Evolutionary conservation across 2,797 vertebrate genomes (phyloP).

Genomic region (Cirrhinus molitorella): DNA sequence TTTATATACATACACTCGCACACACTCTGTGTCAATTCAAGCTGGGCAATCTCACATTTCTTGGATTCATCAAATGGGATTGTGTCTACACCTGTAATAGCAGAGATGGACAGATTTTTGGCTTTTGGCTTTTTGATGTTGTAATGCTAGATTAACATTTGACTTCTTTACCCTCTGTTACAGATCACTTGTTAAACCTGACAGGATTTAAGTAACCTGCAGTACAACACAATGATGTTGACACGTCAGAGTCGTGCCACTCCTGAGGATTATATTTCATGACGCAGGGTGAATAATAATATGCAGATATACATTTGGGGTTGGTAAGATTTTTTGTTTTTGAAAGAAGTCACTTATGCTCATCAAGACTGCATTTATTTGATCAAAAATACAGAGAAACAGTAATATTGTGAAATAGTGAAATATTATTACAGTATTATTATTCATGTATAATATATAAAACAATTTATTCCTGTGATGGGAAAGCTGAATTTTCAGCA

Average conservation of each 20-base stretch:
- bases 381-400: neutral
- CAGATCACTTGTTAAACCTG: neutral
- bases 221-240: neutral
- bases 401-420: too few species aligned
- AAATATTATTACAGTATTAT: too few species aligned
- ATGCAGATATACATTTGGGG: neutral
- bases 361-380: neutral
- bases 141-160: neutral
- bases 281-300: neutral
- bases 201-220: neutral
- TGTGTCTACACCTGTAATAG: neutral
- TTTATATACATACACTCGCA: constrained; percentile 56
- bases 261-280: neutral
- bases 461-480: too few species aligned
- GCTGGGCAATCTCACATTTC: neutral
- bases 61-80: constrained; percentile 16
- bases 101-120: constrained; percentile 12
- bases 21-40: constrained; percentile 28
- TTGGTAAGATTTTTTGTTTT: neutral
- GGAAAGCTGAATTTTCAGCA: too few species aligned
- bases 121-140: too few species aligned
- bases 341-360: neutral
- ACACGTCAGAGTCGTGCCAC: constrained; percentile 1
- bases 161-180: neutral
- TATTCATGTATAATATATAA: too few species aligned